phyloP scores from a whole-genome alignment of 2,888 invertebrate species.

The Lacanobia wlatinum region DNA sequence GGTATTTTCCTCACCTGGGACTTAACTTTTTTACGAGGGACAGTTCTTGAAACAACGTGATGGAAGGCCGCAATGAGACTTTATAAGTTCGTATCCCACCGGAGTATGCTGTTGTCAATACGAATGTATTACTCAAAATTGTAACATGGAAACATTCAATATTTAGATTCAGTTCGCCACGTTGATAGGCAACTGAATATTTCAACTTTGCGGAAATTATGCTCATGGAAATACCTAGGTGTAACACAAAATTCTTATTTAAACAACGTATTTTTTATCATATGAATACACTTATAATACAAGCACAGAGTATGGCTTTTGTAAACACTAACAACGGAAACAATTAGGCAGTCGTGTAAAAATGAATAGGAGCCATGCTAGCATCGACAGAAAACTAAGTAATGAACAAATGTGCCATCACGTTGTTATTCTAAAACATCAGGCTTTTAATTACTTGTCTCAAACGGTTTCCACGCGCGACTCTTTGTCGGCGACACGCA shows the following conservation, averaged over 20 bases:
- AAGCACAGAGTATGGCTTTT: not conserved
- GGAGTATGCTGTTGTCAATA: not conserved
- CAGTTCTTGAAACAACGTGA: conserved; percentile 18
- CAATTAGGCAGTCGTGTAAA: too few relatives aligned
- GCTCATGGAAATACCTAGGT: conserved; percentile 10
- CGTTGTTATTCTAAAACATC: conserved; percentile 20
- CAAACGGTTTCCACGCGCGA: conserved; percentile 27
- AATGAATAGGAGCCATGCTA: not conserved
- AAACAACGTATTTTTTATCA: not conserved
- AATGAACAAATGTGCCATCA: conserved; percentile 16
- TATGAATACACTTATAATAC: not conserved
- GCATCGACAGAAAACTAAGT: conserved; percentile 10
- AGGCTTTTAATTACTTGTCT: conserved; percentile 31
- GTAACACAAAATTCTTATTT: conserved; percentile 2
- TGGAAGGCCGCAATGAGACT: conserved; percentile 16
- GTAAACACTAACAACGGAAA: not conserved
- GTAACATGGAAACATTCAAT: conserved; percentile 18
- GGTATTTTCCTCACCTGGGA: not conserved
- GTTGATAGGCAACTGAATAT: conserved; percentile 33
- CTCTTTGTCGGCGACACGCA: conserved; percentile 22
- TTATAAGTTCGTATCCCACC: not conserved
- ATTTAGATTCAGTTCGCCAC: conserved; percentile 28
- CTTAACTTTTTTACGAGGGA: conserved; percentile 13
- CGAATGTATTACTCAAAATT: not conserved
- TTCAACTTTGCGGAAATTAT: conserved; percentile 33